Evolutionary conservation across 2,888 invertebrate species (phyloP).

Genomic region (Julus scandinavius): DNA sequence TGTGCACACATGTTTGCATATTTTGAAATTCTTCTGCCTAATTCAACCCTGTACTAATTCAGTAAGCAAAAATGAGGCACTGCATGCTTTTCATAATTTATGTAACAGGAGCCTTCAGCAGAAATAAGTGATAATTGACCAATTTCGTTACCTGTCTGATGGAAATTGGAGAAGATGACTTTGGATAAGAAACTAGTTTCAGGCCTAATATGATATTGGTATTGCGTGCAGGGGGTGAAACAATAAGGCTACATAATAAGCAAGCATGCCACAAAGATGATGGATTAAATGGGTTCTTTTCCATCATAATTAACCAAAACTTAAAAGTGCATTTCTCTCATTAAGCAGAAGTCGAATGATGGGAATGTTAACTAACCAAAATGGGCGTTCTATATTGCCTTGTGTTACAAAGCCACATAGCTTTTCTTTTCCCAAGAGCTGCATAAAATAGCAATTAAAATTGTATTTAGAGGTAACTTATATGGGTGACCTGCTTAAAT

Average conservation of each 20-base stretch:
- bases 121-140: background rate
- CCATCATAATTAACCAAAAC: background rate
- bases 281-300: background rate
- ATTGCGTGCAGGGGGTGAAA: background rate
- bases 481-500: slow-evolving; percentile 1
- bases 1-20: background rate
- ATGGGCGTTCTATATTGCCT: background rate
- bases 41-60: background rate
- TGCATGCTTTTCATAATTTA: background rate
- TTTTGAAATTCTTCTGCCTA: background rate
- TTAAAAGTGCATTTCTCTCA: background rate
- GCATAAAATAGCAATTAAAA: slow-evolving; percentile 3
- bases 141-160: background rate
- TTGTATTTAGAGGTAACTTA: background rate
- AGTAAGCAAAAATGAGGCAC: background rate
- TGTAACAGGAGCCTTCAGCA: slow-evolving; percentile 5
- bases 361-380: background rate
- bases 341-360: background rate
- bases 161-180: background rate
- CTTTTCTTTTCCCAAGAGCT: background rate
- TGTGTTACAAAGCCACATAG: background rate
- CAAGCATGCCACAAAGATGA: background rate
- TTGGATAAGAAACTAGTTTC: slow-evolving; percentile 1
- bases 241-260: background rate
- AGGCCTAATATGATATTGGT: background rate